Evolutionary conservation across 2,113 vertebrate genomes (phyloP), one percentile per base, ranked within the genome.

Genomic region (Synodontis membranacea): DNA sequence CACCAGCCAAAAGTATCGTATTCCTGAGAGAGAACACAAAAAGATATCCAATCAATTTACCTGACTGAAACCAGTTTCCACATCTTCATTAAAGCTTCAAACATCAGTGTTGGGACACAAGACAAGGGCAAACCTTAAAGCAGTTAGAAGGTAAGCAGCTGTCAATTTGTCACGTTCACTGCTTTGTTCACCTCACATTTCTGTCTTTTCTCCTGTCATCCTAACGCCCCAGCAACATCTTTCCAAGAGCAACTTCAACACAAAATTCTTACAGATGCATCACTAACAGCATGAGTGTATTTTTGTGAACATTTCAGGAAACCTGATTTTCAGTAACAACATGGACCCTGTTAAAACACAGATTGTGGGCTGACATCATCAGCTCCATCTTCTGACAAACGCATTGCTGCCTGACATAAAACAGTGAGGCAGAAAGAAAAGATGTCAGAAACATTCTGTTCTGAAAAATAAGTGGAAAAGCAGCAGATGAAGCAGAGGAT

Each of bases 1-100:
- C 98, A 99, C 98, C 98, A 99, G 94, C 98, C 98, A 91, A 95
- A 99, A 92, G 88, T 96, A 95, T 97, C 94, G 93, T 99, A 98
- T 91, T 98, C 98, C 98, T 99, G 95, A 94, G 89, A 93, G 93
- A 94, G 93, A 90, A 17, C 66, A 85, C 39, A 79, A 42, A 19
- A 25, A 15, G 39, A 62, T 64, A 48, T 50, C 8, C 58, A 42
- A 56, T 80, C 23, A 78, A 15, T 37, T 37, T 3, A 80, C n/a
- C 37, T 50, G 12, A 28, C 34, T 60, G 64, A 50, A 56, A 17
- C 34, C 34, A 37, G 25, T 72, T 83, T 83, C 78, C 78, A 80
- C 46, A 78, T 82, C 54, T 64, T 60, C 25, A 82, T 82, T 82
- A 44, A 58, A 31, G 25, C 23, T 28, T 31, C 87, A 62, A 54